Evolutionary conservation across 2,113 vertebrate species (phyloP).

Genomic region (Mystacornis crossleyi): DNA sequence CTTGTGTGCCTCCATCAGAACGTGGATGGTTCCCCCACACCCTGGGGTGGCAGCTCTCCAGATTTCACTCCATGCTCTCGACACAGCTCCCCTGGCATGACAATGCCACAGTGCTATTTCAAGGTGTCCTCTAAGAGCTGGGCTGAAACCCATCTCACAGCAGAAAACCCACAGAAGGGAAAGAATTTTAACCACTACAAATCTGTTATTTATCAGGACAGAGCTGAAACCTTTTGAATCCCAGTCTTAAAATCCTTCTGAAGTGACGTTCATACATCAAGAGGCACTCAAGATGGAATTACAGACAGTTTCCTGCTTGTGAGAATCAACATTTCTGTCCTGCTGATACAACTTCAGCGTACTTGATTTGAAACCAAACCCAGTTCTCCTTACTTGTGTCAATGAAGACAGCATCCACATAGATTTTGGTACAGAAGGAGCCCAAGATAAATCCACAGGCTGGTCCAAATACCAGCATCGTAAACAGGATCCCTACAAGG

Average conservation of each 20-base stretch:
- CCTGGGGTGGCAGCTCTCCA: not conserved
- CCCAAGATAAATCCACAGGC: slow-evolving; percentile 98
- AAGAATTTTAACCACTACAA: not conserved
- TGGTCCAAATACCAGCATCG: slow-evolving; percentile 96
- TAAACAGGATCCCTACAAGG: slow-evolving; percentile 94
- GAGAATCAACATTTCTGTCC: not conserved
- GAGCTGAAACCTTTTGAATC: not conserved
- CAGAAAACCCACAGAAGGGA: not conserved
- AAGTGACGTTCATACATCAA: not conserved
- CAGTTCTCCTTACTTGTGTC: slow-evolving; percentile 85
- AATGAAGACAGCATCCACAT: slow-evolving; percentile 96
- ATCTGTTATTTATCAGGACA: not conserved
- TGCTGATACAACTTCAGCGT: not conserved
- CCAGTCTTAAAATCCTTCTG: not conserved
- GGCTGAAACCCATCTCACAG: not conserved
- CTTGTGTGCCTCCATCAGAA: not conserved
- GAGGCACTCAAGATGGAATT: not conserved
- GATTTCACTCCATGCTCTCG: not conserved
- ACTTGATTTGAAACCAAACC: not conserved
- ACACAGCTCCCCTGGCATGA: not conserved
- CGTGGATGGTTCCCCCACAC: too few species aligned
- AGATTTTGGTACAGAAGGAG: slow-evolving; percentile 97
- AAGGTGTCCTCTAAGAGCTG: not conserved
- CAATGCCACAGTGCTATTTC: not conserved
- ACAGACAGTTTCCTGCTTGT: not conserved